phyloP scores from a whole-genome alignment of 2,797 vertebrate species.

The Petrocephalus schoutedeni region DNA sequence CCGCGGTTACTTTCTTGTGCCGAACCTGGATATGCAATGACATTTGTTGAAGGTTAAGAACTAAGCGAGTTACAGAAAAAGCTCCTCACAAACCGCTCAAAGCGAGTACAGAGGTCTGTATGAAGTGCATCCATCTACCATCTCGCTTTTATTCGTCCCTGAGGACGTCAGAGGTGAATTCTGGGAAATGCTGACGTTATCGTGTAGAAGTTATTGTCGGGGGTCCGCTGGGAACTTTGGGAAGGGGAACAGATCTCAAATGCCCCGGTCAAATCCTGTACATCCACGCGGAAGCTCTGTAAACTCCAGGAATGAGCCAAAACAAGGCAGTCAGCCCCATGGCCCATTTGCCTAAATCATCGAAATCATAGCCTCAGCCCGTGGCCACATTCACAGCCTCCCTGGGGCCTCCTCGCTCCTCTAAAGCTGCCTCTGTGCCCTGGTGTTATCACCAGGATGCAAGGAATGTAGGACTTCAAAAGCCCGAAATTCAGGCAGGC shows the following conservation, averaged over 20 bases:
- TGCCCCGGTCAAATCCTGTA: not conserved
- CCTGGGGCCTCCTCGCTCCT: not conserved
- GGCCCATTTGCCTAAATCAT: not conserved
- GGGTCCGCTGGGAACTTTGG: not conserved
- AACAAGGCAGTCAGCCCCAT: not conserved
- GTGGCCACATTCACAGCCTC: not conserved
- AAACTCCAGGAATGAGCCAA: not conserved
- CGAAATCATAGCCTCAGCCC: not conserved
- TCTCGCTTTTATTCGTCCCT: not conserved
- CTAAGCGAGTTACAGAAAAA: not conserved
- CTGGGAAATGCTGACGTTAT: not conserved
- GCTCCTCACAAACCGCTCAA: constrained; percentile 13
- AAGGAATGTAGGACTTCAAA: not conserved
- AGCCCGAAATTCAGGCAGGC: not conserved
- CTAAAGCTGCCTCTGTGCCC: not conserved
- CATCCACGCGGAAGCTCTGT: not conserved
- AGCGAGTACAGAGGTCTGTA: not conserved
- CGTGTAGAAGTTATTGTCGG: not conserved
- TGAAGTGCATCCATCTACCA: not conserved
- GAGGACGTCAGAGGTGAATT: not conserved
- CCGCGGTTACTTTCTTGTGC: not conserved
- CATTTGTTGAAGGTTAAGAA: constrained; percentile 19
- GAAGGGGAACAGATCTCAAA: not conserved
- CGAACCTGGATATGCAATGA: not conserved
- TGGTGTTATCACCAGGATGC: not conserved